Percentiles rank a stretch among this genome's conserved stretches.
These are phyloP conservation scores for Pelagia noctiluca DNA, from an alignment of 30 jellyfish, hydroid and myxozoan species.

Conservation along the genomic window DNA sequence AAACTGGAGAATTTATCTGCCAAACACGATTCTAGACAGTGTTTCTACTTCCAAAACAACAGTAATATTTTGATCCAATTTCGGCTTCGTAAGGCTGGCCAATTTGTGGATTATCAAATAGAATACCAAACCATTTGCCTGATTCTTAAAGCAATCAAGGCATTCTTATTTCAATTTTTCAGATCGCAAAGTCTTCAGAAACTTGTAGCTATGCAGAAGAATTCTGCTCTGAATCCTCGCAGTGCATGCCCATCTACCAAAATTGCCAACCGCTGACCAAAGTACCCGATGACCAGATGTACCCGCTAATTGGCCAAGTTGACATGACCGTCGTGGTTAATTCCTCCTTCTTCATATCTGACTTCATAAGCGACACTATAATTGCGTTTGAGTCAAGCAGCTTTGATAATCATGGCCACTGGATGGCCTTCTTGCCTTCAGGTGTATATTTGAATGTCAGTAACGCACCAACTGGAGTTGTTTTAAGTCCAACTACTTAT, in stretches of 20 bases:
- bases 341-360: conserved; percentile 13
- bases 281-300: conserved; percentile 10
- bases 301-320: conserved; percentile 31
- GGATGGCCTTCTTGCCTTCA: conserved; percentile 18
- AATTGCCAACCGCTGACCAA: conserved; percentile 14
- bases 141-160: neutral
- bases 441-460: conserved; percentile 21
- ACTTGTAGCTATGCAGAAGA: conserved; percentile 32
- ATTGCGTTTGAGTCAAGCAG: neutral
- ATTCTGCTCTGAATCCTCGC: conserved; percentile 1
- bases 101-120: too few relatives aligned
- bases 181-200: neutral
- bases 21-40: neutral
- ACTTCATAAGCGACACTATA: conserved; percentile 29
- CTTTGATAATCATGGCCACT: conserved; percentile 20
- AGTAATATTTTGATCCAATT: too few relatives aligned
- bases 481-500: conserved; percentile 3
- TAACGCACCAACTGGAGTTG: conserved; percentile 11
- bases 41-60: neutral
- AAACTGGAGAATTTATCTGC: neutral
- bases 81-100: too few relatives aligned
- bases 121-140: neutral
- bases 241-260: conserved; percentile 42
- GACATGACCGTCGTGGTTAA: conserved; percentile 25
- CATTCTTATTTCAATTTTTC: neutral